Evolutionary conservation across 2,888 invertebrate species (phyloP).

Genomic region (Drosophila antonietae): DNA sequence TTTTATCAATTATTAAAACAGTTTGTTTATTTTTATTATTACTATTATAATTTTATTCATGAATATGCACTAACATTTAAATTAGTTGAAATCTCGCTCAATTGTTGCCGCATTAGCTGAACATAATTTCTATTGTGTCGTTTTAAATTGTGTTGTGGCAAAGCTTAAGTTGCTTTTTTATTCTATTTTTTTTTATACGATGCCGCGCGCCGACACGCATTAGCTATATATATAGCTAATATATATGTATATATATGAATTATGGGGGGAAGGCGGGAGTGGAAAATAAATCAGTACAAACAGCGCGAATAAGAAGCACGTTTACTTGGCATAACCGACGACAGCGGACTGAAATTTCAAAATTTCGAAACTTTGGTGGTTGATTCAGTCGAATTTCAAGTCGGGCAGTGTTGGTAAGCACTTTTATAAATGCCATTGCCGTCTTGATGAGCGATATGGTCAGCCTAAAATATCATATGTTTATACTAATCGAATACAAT

Average conservation of each 20-base stretch:
- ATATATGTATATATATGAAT: slow-evolving; percentile 39
- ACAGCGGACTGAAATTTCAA: slow-evolving; percentile 70
- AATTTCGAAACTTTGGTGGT: slow-evolving; percentile 40
- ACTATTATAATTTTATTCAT: background rate
- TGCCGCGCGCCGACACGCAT: slow-evolving; percentile 58
- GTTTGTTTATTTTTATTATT: background rate
- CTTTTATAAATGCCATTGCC: slow-evolving; percentile 28
- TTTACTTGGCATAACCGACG: slow-evolving; percentile 81
- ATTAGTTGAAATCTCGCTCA: slow-evolving; percentile 9
- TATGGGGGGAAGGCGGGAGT: slow-evolving; percentile 30
- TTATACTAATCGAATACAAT: background rate
- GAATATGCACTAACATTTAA: background rate
- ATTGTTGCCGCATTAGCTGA: slow-evolving; percentile 15
- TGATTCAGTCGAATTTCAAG: slow-evolving; percentile 6
- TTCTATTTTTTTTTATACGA: slow-evolving; percentile 23
- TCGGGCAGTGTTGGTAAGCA: slow-evolving; percentile 27
- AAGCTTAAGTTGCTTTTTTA: slow-evolving; percentile 12
- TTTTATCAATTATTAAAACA: background rate
- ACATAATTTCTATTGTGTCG: slow-evolving; percentile 17
- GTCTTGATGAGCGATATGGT: slow-evolving; percentile 11
- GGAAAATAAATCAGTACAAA: slow-evolving; percentile 42
- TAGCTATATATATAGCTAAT: slow-evolving; percentile 22
- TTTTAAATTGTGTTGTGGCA: slow-evolving; percentile 19
- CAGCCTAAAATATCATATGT: slow-evolving; percentile 15
- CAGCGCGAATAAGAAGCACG: slow-evolving; percentile 73